Conservation (phyloP, 2,888 invertebrate species). For the Frankliniella fusca region DNA sequence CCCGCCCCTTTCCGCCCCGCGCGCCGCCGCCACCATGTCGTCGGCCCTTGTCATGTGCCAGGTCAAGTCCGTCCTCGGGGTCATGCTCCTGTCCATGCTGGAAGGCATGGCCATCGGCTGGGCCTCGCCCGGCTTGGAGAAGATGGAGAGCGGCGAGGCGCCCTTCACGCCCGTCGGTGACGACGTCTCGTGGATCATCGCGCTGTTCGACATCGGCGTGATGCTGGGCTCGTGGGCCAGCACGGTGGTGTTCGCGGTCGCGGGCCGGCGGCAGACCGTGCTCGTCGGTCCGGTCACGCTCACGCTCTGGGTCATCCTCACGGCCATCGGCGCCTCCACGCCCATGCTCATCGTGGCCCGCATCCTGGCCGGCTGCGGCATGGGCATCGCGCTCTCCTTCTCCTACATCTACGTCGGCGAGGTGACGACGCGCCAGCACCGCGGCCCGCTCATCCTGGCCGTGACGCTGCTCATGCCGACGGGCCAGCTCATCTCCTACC, state of each 20-base stretch:
- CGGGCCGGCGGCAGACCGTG: conserved; percentile 1
- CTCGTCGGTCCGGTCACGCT: background rate
- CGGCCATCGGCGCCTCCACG: background rate
- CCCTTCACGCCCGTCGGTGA: background rate
- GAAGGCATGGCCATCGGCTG: conserved; percentile 12
- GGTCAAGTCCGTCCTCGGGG: background rate
- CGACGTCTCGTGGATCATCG: background rate
- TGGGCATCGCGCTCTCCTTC: conserved; percentile 21
- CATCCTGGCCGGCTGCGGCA: background rate
- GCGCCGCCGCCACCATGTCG: background rate
- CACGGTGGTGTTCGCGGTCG: conserved; percentile 1
- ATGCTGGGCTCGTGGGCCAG: conserved; percentile 7
- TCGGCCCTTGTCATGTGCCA: background rate
- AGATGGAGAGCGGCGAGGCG: background rate
- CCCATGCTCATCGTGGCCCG: background rate
- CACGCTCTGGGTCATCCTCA: background rate
- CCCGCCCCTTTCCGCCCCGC: background rate
- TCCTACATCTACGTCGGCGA: conserved; percentile 12
- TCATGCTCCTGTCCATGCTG: background rate
- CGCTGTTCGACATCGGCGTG: background rate
- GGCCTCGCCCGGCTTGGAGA: conserved; percentile 18
- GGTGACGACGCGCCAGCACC: background rate
- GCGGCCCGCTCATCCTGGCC: conserved; percentile 3
- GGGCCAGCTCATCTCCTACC: background rate
- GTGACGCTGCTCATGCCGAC: background rate